These are phyloP conservation scores for Calliopsis andreniformis DNA, from an alignment of 1,140 invertebrate genomes.

Conservation along the genomic window DNA sequence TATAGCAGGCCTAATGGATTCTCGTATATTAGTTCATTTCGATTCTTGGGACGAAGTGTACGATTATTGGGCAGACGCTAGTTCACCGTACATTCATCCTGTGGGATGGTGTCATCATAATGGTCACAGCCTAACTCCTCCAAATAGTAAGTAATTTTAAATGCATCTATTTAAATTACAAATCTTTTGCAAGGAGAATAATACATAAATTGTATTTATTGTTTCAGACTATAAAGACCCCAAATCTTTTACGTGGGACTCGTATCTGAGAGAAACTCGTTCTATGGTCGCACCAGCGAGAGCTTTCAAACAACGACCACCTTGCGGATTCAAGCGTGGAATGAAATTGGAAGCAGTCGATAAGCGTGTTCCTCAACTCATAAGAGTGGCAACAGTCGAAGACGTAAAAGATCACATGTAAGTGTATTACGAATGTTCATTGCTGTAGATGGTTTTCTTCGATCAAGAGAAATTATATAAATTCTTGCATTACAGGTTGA, in stretches of 20 bases:
- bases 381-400: conserved; percentile 92
- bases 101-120: conserved; percentile 95
- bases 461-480: neutral
- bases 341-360: conserved; percentile 97
- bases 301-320: conserved; percentile 90
- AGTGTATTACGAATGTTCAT: conserved; percentile 43
- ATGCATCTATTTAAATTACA: conserved; percentile 32
- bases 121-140: conserved; percentile 90
- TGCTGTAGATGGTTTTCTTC: neutral
- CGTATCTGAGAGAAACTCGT: conserved; percentile 90
- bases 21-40: conserved; percentile 94
- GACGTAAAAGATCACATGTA: conserved; percentile 87
- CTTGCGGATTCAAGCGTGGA: conserved; percentile 90
- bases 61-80: conserved; percentile 96
- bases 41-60: conserved; percentile 97
- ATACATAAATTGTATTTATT: conserved; percentile 14
- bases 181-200: neutral
- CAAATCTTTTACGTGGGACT: conserved; percentile 91
- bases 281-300: conserved; percentile 89
- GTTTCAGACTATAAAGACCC: conserved; percentile 86
- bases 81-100: conserved; percentile 96
- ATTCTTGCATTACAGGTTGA: conserved; percentile 81
- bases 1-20: conserved; percentile 91
- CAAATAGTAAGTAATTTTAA: conserved; percentile 86
- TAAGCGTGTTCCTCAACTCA: conserved; percentile 89